These are phyloP conservation scores for Rhipidura dahli DNA, from an alignment of 2,113 vertebrate genomes.

Conservation along the genomic window DNA sequence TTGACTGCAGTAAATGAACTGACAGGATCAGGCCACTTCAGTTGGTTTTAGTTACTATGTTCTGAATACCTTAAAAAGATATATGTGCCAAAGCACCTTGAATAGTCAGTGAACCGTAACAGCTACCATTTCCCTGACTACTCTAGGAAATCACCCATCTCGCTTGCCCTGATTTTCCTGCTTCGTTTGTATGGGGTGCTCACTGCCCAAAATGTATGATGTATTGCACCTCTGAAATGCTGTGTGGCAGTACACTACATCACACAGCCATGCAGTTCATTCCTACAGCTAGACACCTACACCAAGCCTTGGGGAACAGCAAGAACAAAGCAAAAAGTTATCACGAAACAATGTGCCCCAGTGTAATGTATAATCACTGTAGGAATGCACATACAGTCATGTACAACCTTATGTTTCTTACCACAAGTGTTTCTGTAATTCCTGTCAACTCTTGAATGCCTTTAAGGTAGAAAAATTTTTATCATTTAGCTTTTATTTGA, in stretches of 20 bases:
- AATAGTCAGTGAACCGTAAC: slow-evolving; percentile 55
- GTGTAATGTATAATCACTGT: background rate
- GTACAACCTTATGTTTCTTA: background rate
- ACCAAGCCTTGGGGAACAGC: background rate
- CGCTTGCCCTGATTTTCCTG: slow-evolving; percentile 17
- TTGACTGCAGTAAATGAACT: slow-evolving; percentile 30
- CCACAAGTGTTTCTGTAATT: background rate
- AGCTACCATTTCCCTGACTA: slow-evolving; percentile 30
- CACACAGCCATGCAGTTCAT: background rate
- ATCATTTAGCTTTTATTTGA: background rate
- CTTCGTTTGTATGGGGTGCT: slow-evolving; percentile 3
- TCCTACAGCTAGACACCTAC: background rate
- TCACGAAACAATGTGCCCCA: background rate
- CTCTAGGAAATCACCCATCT: slow-evolving; percentile 56
- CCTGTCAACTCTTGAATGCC: background rate
- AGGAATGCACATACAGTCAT: background rate
- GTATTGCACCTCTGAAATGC: slow-evolving; percentile 16
- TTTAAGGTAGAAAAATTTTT: background rate
- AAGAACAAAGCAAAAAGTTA: background rate
- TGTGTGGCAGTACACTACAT: background rate
- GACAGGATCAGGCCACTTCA: slow-evolving; percentile 61
- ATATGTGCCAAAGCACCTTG: slow-evolving; percentile 58
- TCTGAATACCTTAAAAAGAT: slow-evolving; percentile 45
- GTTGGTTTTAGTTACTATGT: slow-evolving; percentile 42
- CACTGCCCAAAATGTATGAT: slow-evolving; percentile 40